Percentiles rank a stretch among this genome's conserved stretches.
phyloP scores from a whole-genome alignment of 1,140 invertebrate species.

The Camponotus pennsylvanicus region DNA sequence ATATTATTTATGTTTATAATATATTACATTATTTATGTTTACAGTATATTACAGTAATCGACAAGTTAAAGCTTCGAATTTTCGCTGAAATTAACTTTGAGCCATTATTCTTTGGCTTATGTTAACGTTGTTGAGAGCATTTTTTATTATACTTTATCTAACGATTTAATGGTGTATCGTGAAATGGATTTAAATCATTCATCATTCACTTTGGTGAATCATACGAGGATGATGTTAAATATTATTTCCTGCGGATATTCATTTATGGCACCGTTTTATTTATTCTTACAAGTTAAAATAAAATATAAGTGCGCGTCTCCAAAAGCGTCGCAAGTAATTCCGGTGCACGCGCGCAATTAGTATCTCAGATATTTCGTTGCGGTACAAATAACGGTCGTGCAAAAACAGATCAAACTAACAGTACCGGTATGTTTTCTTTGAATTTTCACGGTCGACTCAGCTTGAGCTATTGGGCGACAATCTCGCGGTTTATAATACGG shows the following conservation, averaged over 20 bases:
- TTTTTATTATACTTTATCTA: conserved; percentile 17
- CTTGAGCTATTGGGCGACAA: conserved; percentile 42
- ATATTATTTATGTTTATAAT: conserved; percentile 19
- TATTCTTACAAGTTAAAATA: not conserved
- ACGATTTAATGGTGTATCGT: conserved; percentile 4
- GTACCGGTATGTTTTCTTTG: not conserved
- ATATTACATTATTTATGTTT: not conserved
- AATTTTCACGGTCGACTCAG: conserved; percentile 3
- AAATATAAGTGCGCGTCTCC: not conserved
- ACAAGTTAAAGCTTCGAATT: conserved; percentile 17
- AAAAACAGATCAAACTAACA: not conserved
- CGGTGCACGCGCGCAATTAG: not conserved
- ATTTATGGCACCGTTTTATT: not conserved
- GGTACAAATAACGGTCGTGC: not conserved
- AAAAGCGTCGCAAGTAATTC: not conserved
- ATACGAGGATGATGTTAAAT: not conserved
- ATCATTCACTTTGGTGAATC: not conserved
- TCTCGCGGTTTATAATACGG: conserved; percentile 56
- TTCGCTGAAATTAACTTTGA: conserved; percentile 12
- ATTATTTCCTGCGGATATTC: not conserved
- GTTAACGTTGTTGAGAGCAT: not conserved
- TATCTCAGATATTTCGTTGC: not conserved
- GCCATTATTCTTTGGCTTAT: conserved; percentile 20
- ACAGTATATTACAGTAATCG: not conserved
- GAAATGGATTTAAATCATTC: not conserved